These are phyloP conservation scores for Exocentrus adspersus DNA, from an alignment of 2,888 invertebrate species.

Conservation along the genomic window DNA sequence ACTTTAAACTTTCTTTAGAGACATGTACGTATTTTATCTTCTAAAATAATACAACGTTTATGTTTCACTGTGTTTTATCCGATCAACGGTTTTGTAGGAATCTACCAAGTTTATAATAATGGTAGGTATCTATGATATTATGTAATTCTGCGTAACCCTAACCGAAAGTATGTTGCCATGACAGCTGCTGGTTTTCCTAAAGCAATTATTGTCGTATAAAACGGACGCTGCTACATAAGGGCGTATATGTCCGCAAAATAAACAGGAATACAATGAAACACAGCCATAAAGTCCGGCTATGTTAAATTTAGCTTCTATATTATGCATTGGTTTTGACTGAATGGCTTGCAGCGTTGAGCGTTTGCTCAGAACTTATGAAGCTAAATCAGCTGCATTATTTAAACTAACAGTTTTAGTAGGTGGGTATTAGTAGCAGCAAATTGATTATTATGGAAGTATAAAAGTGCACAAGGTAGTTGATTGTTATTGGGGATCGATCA, in stretches of 20 bases:
- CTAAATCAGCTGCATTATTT: constrained; percentile 22
- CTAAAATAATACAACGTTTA: too few species aligned
- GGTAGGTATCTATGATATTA: too few species aligned
- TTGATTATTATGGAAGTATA: constrained; percentile 1
- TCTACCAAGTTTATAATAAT: too few species aligned
- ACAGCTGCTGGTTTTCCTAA: constrained; percentile 13
- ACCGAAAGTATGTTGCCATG: not conserved
- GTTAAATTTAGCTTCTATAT: constrained; percentile 23
- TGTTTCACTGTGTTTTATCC: too few species aligned
- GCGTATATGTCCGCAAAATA: not conserved
- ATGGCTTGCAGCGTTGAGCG: constrained; percentile 18
- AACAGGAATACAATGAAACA: constrained; percentile 26
- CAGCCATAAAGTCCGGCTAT: constrained; percentile 23
- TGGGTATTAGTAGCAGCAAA: not conserved
- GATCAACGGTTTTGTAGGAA: too few species aligned
- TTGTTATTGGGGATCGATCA: not conserved
- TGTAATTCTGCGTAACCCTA: too few species aligned
- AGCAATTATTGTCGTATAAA: constrained; percentile 23
- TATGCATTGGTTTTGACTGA: constrained; percentile 27
- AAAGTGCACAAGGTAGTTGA: not conserved
- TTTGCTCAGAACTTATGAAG: constrained; percentile 9
- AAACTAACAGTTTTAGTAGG: constrained; percentile 15
- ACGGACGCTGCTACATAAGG: constrained; percentile 8
- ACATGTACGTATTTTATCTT: too few species aligned
- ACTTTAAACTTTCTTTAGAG: not conserved